These are phyloP conservation scores for Poeciliopsis infans DNA, from an alignment of 2,797 vertebrate genomes.

Conservation along the genomic window DNA sequence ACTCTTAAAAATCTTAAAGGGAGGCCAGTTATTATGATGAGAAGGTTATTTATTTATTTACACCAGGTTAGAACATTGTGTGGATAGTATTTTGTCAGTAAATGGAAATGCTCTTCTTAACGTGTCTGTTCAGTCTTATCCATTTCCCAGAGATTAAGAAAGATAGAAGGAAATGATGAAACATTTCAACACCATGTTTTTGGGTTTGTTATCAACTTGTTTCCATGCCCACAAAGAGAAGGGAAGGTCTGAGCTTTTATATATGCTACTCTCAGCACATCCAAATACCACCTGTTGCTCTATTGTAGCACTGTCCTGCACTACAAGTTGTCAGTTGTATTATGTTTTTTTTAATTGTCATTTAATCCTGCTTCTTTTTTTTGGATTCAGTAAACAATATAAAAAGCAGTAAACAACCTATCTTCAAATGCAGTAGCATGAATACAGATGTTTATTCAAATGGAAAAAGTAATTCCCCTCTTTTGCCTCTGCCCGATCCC, in stretches of 20 bases:
- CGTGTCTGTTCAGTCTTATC: slow-evolving; percentile 39
- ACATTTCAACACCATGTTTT: slow-evolving; percentile 35
- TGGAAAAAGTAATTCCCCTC: slow-evolving; percentile 51
- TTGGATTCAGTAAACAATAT: slow-evolving; percentile 4
- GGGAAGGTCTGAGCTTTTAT: slow-evolving; percentile 31
- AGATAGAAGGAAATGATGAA: slow-evolving; percentile 43
- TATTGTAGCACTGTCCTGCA: slow-evolving; percentile 16
- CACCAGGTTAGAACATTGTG: neutral
- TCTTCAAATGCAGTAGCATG: slow-evolving; percentile 26
- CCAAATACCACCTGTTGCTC: slow-evolving; percentile 53
- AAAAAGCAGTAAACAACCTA: slow-evolving; percentile 10
- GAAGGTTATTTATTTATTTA: neutral
- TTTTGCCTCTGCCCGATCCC: slow-evolving; percentile 40
- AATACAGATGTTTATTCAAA: slow-evolving; percentile 52
- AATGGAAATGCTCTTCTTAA: slow-evolving; percentile 22
- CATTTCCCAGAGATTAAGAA: slow-evolving; percentile 32
- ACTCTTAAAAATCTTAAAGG: neutral
- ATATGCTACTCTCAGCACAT: slow-evolving; percentile 48
- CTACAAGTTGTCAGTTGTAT: slow-evolving; percentile 15
- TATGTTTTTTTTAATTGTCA: neutral
- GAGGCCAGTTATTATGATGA: neutral
- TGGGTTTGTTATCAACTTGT: slow-evolving; percentile 51
- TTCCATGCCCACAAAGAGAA: slow-evolving; percentile 47
- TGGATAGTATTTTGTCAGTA: too few species aligned
- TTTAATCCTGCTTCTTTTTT: slow-evolving; percentile 7